Conservation (phyloP, 2,797 vertebrate species). For the Orestias chungarensis region DNA sequence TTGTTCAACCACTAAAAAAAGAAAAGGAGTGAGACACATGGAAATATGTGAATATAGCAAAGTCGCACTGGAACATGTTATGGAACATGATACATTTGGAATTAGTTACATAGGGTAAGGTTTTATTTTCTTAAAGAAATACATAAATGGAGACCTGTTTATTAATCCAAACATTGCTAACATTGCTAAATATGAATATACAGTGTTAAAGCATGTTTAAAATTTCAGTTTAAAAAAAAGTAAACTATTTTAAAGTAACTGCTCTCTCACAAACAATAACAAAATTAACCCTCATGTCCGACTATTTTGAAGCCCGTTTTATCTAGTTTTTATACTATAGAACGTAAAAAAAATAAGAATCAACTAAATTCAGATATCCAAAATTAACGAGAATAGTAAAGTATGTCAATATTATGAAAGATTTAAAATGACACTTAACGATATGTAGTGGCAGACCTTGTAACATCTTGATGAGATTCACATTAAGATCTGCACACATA, state of each 20-base stretch:
- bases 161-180: background rate
- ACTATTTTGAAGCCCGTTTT: background rate
- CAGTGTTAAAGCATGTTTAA: background rate
- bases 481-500: constrained; percentile 75
- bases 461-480: constrained; percentile 80
- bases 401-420: constrained; percentile 47
- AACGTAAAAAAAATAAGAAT: background rate
- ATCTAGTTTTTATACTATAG: background rate
- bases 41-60: background rate
- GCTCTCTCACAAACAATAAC: background rate
- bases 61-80: background rate
- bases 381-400: background rate
- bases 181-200: background rate
- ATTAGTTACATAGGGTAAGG: background rate
- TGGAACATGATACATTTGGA: background rate
- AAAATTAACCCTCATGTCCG: no score
- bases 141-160: background rate
- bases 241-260: background rate
- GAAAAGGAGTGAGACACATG: background rate
- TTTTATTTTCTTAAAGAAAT: background rate
- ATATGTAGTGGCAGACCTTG: constrained; percentile 75
- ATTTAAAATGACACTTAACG: constrained; percentile 72
- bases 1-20: background rate
- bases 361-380: background rate
- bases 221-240: background rate